phyloP scores from a whole-genome alignment of 2,888 invertebrate species.

The Xestia rhomboidea region DNA sequence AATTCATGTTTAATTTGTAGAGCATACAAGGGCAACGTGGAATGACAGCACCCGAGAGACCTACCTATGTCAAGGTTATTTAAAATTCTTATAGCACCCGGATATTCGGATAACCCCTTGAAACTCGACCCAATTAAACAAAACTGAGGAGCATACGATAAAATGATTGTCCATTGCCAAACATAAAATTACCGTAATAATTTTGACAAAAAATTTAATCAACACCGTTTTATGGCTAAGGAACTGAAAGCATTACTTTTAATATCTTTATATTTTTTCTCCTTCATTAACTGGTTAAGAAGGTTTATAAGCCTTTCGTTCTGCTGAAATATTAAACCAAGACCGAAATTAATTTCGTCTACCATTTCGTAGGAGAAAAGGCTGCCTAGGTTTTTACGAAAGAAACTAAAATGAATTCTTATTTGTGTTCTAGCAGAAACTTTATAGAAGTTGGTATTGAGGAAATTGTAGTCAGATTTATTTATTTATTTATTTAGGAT shows the following conservation, averaged over 20 bases:
- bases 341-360: slow-evolving; percentile 75
- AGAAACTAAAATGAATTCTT: slow-evolving; percentile 36
- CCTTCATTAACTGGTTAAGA: slow-evolving; percentile 55
- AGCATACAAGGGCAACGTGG: background rate
- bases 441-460: slow-evolving; percentile 7
- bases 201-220: slow-evolving; percentile 55
- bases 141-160: slow-evolving; percentile 11
- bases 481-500: too few species aligned
- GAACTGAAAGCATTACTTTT: slow-evolving; percentile 60
- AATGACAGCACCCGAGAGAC: background rate
- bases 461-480: background rate
- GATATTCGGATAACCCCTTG: background rate
- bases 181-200: slow-evolving; percentile 45
- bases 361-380: slow-evolving; percentile 67
- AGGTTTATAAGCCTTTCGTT: slow-evolving; percentile 73
- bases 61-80: background rate
- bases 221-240: slow-evolving; percentile 55
- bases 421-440: slow-evolving; percentile 24
- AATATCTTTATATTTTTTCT: slow-evolving; percentile 60
- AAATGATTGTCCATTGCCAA: slow-evolving; percentile 16
- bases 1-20: background rate
- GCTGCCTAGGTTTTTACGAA: slow-evolving; percentile 69
- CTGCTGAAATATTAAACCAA: slow-evolving; percentile 76
- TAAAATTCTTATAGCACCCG: background rate
- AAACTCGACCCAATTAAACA: background rate